Conservation (phyloP, 1,140 invertebrate species). For the Coelopa frigida region DNA sequence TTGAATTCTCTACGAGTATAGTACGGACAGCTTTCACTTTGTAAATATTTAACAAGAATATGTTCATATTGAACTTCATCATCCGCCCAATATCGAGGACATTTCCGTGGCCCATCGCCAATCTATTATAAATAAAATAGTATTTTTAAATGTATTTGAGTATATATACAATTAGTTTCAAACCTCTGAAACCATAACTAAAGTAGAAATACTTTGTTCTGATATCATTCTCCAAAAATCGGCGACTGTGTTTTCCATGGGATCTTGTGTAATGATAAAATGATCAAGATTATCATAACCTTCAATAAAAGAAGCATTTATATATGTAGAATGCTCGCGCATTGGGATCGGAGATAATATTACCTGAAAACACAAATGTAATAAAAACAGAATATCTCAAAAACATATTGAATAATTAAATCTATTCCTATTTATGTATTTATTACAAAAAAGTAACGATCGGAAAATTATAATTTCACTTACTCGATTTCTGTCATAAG, state of each 20-base stretch:
- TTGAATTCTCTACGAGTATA: conserved; percentile 77
- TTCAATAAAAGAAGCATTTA: conserved; percentile 95
- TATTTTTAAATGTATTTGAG: not conserved
- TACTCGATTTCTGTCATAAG: conserved; percentile 86
- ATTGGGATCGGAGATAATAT: conserved; percentile 63
- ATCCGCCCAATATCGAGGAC: conserved; percentile 88
- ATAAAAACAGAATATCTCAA: not conserved
- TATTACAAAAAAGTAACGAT: not conserved
- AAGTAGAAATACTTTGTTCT: conserved; percentile 82
- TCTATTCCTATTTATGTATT: not conserved
- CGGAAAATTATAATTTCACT: conserved; percentile 32
- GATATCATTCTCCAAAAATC: conserved; percentile 98
- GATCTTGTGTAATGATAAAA: conserved; percentile 94
- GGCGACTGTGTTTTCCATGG: conserved; percentile 75
- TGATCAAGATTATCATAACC: conserved; percentile 90
- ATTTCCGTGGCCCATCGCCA: conserved; percentile 67
- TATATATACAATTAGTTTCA: conserved; percentile 38
- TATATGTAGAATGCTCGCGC: conserved; percentile 88
- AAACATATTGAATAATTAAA: too few relatives aligned
- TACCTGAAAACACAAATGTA: conserved; percentile 22
- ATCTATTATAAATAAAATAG: conserved; percentile 45
- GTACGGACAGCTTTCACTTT: conserved; percentile 80
- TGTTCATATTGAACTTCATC: conserved; percentile 75
- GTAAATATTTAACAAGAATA: conserved; percentile 76
- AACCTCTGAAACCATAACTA: conserved; percentile 92